Evolutionary conservation across 1,140 invertebrate species (phyloP).

Genomic region (Anastrepha obliqua): DNA sequence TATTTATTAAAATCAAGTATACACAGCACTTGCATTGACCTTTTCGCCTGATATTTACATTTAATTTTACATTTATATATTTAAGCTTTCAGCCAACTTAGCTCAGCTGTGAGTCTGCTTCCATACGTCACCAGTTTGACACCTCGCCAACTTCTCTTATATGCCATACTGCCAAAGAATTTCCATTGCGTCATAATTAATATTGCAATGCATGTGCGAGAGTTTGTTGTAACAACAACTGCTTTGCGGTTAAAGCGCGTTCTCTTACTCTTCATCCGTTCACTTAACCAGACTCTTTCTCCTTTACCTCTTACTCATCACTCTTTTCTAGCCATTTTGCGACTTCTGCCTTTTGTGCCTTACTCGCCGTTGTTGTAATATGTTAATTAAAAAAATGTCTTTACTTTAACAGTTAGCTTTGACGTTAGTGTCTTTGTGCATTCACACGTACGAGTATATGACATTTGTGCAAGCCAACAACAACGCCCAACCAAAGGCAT

Average conservation of each 20-base stretch:
- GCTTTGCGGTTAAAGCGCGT: neutral
- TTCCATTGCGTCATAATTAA: constrained; percentile 30
- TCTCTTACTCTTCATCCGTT: no score
- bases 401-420: neutral
- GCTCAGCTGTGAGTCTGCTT: no score
- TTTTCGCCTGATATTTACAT: no score
- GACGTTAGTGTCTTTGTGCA: neutral
- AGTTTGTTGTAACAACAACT: neutral
- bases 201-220: neutral
- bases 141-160: neutral
- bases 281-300: neutral
- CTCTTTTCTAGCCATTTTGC: neutral
- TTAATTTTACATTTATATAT: no score
- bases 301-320: neutral
- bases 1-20: no score
- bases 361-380: constrained; percentile 39
- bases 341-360: neutral
- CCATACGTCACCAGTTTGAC: no score
- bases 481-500: neutral
- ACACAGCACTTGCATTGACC: no score
- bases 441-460: neutral
- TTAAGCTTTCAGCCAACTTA: no score
- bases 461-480: neutral
- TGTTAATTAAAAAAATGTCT: constrained; percentile 49
- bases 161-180: neutral